Conservation (phyloP, 2,888 invertebrate genomes). For the Cantharis rufa region DNA sequence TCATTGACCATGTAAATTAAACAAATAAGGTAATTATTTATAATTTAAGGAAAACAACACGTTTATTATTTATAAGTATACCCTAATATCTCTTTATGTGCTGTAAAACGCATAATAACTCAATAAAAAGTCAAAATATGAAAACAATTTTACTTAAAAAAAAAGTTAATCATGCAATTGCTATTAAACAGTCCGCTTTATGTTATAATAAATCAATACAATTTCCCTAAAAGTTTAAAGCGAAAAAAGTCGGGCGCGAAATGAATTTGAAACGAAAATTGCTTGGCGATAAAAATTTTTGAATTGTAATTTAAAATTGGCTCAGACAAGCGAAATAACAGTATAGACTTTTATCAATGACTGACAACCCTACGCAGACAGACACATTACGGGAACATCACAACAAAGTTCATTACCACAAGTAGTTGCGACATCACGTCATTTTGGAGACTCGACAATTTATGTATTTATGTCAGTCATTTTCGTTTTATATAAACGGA, state of each 20-base stretch:
- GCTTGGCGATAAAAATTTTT: background rate
- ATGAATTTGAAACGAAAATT: background rate
- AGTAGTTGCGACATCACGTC: slow-evolving; percentile 1
- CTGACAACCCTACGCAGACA: slow-evolving; percentile 33
- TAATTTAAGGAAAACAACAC: background rate
- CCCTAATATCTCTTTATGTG: background rate
- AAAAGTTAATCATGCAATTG: background rate
- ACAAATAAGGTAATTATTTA: background rate
- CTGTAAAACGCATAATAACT: background rate
- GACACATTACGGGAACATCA: slow-evolving; percentile 30
- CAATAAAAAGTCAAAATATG: background rate
- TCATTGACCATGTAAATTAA: background rate
- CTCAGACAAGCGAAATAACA: slow-evolving; percentile 22
- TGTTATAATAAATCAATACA: background rate
- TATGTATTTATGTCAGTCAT: background rate
- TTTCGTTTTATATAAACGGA: background rate
- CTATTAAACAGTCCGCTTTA: background rate
- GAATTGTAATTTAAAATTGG: slow-evolving; percentile 3
- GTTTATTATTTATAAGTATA: background rate
- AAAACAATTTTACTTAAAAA: background rate
- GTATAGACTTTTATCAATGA: slow-evolving; percentile 35
- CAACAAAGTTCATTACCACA: slow-evolving; percentile 22
- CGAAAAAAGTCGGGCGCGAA: no score
- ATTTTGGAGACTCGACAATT: background rate
- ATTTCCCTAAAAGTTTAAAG: background rate